These are phyloP conservation scores for Petrolisthes manimaculis DNA, from an alignment of 2,888 invertebrate species.

Conservation along the genomic window DNA sequence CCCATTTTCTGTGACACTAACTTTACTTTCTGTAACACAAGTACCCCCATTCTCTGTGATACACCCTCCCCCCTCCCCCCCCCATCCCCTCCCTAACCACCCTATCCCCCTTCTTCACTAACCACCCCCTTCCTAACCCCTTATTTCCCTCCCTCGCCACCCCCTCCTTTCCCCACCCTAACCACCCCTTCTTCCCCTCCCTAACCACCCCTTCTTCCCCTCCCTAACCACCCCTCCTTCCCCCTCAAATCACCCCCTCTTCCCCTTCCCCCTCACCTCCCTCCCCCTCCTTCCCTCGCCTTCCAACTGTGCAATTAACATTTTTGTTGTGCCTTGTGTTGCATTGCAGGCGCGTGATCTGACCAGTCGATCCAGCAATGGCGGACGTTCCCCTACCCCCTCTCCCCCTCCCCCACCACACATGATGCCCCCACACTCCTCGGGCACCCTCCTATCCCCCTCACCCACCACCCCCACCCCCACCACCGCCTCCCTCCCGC, in stretches of 20 bases:
- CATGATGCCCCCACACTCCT: constrained; percentile 16
- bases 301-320: background rate
- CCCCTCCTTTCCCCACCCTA: too few relatives aligned
- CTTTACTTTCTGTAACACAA: too few relatives aligned
- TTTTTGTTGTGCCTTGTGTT: background rate
- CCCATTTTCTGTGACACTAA: too few relatives aligned
- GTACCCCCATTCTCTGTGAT: too few relatives aligned
- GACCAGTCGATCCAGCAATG: constrained; percentile 58
- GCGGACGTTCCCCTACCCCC: constrained; percentile 57
- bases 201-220: too few relatives aligned
- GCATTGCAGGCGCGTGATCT: constrained; percentile 57
- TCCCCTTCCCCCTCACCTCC: background rate
- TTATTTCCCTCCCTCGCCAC: too few relatives aligned
- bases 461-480: constrained; percentile 29
- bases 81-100: too few relatives aligned
- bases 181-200: too few relatives aligned
- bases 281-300: background rate
- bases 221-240: background rate
- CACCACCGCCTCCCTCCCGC: constrained; percentile 48
- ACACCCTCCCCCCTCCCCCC: too few relatives aligned
- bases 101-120: too few relatives aligned
- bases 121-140: too few relatives aligned
- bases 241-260: background rate
- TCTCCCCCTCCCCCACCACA: constrained; percentile 51
- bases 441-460: constrained; percentile 48